phyloP scores from a whole-genome alignment of 2,113 vertebrate species.

The Mionectes macconnelli region DNA sequence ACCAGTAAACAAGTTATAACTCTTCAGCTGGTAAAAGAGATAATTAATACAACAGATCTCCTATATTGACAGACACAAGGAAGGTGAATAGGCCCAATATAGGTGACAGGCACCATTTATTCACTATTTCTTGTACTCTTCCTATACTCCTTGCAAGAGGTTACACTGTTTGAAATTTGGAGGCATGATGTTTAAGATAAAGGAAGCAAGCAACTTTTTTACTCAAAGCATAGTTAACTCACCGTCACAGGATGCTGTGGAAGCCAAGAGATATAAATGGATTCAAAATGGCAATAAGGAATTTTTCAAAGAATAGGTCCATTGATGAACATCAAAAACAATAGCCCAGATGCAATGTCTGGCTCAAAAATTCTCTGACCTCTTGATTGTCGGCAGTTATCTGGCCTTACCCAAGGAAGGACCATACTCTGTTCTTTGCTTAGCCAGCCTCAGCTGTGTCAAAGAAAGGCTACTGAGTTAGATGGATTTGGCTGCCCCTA shows the following conservation, averaged over 20 bases:
- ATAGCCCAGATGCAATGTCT: conserved; percentile 45
- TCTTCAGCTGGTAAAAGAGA: neutral
- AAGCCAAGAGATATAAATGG: conserved; percentile 47
- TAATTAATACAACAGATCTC: neutral
- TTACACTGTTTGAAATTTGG: neutral
- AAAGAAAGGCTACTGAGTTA: neutral
- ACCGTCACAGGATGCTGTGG: conserved; percentile 18
- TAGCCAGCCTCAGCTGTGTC: neutral
- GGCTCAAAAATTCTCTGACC: conserved; percentile 1
- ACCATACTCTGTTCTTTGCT: neutral
- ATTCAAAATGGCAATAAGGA: conserved; percentile 18
- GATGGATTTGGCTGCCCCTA: neutral
- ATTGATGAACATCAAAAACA: conserved; percentile 32
- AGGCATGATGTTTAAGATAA: neutral
- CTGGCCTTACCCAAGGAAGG: neutral
- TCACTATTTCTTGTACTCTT: neutral
- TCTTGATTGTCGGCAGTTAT: neutral
- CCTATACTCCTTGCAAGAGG: neutral
- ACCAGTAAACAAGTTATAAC: neutral
- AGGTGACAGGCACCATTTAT: neutral
- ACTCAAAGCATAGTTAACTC: neutral
- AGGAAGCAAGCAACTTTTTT: neutral
- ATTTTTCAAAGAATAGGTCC: conserved; percentile 38
- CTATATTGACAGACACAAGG: neutral
- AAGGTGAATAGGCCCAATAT: neutral